Evolutionary conservation across 2,888 invertebrate genomes (phyloP).

Genomic region (Tiliacea aurago): DNA sequence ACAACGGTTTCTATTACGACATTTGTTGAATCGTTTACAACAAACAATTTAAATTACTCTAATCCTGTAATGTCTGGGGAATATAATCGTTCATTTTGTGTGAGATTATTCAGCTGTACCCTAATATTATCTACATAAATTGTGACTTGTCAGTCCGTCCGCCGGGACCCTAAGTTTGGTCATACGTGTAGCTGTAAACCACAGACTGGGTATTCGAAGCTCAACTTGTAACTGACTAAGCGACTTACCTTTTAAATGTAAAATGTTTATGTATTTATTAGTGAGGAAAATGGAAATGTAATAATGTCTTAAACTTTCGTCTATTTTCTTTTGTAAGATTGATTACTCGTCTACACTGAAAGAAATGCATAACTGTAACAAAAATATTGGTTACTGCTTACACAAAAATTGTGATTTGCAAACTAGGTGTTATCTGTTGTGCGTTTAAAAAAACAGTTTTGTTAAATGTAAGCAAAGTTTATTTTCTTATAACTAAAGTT

Average conservation of each 20-base stretch:
- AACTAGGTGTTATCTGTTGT: too few relatives aligned
- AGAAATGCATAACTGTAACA: too few relatives aligned
- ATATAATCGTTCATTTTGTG: slow-evolving; percentile 59
- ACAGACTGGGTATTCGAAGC: slow-evolving; percentile 51
- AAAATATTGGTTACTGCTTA: too few relatives aligned
- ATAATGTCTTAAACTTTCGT: neutral
- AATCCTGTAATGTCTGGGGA: slow-evolving; percentile 55
- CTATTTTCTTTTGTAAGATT: neutral
- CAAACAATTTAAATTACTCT: slow-evolving; percentile 50
- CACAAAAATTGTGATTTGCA: too few relatives aligned
- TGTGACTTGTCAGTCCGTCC: slow-evolving; percentile 61
- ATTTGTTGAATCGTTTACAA: slow-evolving; percentile 53
- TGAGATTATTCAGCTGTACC: slow-evolving; percentile 64
- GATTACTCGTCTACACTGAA: neutral
- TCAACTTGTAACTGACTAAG: slow-evolving; percentile 51
- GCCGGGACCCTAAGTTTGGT: slow-evolving; percentile 51
- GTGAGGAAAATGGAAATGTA: neutral
- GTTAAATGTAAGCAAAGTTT: too few relatives aligned
- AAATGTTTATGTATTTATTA: slow-evolving; percentile 22
- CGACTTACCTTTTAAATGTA: slow-evolving; percentile 34
- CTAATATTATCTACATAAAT: slow-evolving; percentile 66
- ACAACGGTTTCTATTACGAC: slow-evolving; percentile 39
- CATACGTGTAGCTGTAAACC: slow-evolving; percentile 56
- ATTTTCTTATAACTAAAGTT: too few relatives aligned
- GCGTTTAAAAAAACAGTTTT: too few relatives aligned